Conservation (phyloP, 2,888 invertebrate species). For the Hydraecia micacea region DNA sequence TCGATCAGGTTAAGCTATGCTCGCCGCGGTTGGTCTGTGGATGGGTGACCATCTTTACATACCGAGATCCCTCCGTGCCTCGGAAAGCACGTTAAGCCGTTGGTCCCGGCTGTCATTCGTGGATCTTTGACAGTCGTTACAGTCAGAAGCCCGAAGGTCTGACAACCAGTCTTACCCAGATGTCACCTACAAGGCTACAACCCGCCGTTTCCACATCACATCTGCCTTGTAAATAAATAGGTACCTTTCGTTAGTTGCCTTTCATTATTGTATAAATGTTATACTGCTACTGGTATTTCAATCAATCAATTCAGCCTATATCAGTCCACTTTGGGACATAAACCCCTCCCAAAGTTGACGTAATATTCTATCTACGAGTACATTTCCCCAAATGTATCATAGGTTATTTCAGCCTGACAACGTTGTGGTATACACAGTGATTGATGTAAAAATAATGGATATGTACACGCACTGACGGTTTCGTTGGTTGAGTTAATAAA, state of each 20-base stretch:
- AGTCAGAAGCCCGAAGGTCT: too few relatives aligned
- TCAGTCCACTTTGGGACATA: not conserved
- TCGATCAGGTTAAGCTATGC: too few relatives aligned
- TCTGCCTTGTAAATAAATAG: not conserved
- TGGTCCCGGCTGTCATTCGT: too few relatives aligned
- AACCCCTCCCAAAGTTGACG: not conserved
- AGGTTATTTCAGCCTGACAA: conserved; percentile 19
- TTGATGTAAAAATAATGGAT: conserved; percentile 52
- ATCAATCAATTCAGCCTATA: not conserved
- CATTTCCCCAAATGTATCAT: conserved; percentile 18
- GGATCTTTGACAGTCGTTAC: too few relatives aligned
- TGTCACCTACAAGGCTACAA: too few relatives aligned
- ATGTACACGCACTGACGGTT: conserved; percentile 6
- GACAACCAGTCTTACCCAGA: too few relatives aligned
- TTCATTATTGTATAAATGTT: too few relatives aligned
- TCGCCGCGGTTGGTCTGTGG: too few relatives aligned
- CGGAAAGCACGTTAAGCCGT: too few relatives aligned
- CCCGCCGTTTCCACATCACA: not conserved
- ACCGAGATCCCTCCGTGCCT: too few relatives aligned
- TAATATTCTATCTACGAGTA: not conserved
- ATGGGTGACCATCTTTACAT: too few relatives aligned
- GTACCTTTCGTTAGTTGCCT: not conserved
- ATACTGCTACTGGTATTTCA: not conserved
- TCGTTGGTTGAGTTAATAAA: conserved; percentile 28
- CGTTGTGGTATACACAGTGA: conserved; percentile 27